These are phyloP conservation scores for Phenganax stokvisi DNA, from an alignment of 92 coral and sea anemone genomes.

Conservation along the genomic window DNA sequence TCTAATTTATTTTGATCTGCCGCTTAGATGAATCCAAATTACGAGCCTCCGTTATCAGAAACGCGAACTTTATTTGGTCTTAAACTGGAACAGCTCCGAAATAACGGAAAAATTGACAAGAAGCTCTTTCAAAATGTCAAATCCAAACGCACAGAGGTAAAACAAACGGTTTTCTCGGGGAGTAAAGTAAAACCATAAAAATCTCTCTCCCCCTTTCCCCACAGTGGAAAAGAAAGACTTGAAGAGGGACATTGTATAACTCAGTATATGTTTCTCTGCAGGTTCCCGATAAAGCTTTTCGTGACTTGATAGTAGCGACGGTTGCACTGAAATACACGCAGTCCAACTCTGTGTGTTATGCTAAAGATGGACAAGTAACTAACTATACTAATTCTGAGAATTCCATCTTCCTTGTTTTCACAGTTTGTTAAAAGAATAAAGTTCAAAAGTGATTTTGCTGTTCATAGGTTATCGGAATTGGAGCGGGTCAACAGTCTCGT, in stretches of 20 bases:
- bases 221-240: background rate
- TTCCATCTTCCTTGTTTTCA: background rate
- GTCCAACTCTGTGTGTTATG: constrained; percentile 96
- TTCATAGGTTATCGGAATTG: constrained; percentile 83
- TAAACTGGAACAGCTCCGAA: constrained; percentile 82
- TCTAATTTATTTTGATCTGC: background rate
- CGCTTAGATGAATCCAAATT: constrained; percentile 73
- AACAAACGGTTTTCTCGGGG: background rate
- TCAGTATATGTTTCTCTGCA: constrained; percentile 23
- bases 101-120: constrained; percentile 70
- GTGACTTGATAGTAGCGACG: constrained; percentile 85
- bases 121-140: constrained; percentile 63
- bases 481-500: constrained; percentile 99
- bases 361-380: constrained; percentile 88
- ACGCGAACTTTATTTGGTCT: constrained; percentile 90
- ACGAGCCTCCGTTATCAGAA: constrained; percentile 67
- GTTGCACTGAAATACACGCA: constrained; percentile 93
- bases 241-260: too few relatives aligned
- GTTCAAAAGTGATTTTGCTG: background rate
- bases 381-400: too few relatives aligned
- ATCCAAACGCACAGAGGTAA: constrained; percentile 61
- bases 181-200: background rate
- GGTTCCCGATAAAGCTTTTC: constrained; percentile 74
- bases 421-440: background rate
- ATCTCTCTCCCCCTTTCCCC: background rate